A percentile compares a stretch with the other conserved stretches of the same genome.
Conservation (phyloP, 2,797 vertebrate species). For the Hipposideros larvatus region DNA sequence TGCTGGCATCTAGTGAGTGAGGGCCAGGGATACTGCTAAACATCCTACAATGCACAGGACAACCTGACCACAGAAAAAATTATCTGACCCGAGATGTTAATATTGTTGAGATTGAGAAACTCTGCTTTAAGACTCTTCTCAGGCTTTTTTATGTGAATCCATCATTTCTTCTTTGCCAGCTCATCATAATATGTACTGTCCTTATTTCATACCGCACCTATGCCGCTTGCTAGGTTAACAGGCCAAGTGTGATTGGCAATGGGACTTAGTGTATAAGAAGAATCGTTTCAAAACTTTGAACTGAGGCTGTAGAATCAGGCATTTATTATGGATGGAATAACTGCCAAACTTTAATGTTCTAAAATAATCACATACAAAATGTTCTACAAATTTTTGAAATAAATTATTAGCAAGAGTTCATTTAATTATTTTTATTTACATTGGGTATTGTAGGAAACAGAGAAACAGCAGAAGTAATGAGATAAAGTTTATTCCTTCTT, state of each 20-base stretch:
- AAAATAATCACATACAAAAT: background rate
- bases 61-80: background rate
- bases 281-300: background rate
- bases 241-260: background rate
- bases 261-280: background rate
- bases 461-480: slow-evolving; percentile 26
- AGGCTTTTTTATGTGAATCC: background rate
- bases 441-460: background rate
- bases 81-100: background rate
- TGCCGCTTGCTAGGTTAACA: background rate
- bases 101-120: background rate
- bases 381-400: background rate
- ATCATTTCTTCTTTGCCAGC: background rate
- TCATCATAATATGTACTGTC: background rate
- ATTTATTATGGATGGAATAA: background rate
- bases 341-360: background rate
- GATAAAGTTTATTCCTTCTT: background rate
- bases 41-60: background rate
- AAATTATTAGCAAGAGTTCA: background rate
- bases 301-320: background rate
- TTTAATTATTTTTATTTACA: background rate
- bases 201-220: background rate
- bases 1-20: background rate
- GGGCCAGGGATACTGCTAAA: background rate
- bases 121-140: background rate